Base-by-base conservation (phyloP, 1,140 invertebrate genomes). In the Drosophila mojavensis region DNA sequence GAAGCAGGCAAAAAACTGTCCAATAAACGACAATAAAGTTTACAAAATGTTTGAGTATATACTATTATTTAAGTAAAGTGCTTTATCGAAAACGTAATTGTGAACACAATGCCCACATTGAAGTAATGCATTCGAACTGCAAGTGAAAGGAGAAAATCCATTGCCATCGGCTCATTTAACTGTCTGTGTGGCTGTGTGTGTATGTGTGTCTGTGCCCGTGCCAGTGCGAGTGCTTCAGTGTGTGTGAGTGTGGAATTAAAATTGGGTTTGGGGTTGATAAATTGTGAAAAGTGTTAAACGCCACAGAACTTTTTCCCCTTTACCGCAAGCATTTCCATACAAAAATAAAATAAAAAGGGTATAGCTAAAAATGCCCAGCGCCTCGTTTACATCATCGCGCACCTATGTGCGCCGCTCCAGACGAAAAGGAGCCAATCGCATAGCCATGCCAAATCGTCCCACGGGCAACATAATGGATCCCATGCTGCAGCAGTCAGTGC, bases 321-420 rank as follows among this genome's bases (percentile, higher is more conserved):
- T 36, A 55, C 36, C 24, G 45, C 30, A 39, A 60, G 41, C 9
- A 61, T 48, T 20, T 20, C 30, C 43, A 47, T 9, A 30, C 5
- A 30, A 5, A 6, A 30, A 5, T 5, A 48, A 48, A 30, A 28
- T n/a, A 28, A 70, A 65, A 51, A 13, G 36, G 36, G 36, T 39
- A 39, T 10, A 39, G 48, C 51, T 65, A 51, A 64, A 97, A 94
- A 97, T 97, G 96, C 96, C 96, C 94, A 97, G 96, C 94, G 96
- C 96, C 93, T 97, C 96, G 92, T 97, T 97, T 94, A 96, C 96
- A 91, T 96, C 96, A 93, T 96, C 96, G 92, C 95, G 96, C 94
- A 96, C 96, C 93, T 97, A 97, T 94, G 95, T 96, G 85, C 95
- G 96, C 55, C 90, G 89, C 67, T 97, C 96, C 85, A 94, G 96